Evolutionary conservation across 2,113 vertebrate genomes (phyloP).

Genomic region (Tragelaphus imberbis): DNA sequence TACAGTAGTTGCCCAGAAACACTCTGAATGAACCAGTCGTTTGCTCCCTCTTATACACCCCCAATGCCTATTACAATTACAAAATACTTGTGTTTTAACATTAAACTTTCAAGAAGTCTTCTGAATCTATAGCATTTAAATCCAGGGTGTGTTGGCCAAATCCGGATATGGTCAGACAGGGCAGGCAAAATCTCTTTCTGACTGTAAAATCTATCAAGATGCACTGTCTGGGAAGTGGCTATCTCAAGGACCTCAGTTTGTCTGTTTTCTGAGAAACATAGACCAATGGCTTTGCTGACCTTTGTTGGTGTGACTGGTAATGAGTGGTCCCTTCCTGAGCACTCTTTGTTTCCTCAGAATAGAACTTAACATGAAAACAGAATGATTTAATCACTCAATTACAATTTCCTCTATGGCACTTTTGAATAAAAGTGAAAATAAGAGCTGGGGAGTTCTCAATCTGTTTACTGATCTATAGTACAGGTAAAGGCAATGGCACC

Average conservation of each 20-base stretch:
- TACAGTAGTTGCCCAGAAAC: not conserved
- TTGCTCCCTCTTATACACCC: not conserved
- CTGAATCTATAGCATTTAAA: not conserved
- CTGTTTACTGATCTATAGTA: not conserved
- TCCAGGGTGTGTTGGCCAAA: not conserved
- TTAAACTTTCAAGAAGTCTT: not conserved
- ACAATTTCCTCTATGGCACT: constrained; percentile 22
- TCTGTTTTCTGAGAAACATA: not conserved
- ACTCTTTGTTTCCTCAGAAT: not conserved
- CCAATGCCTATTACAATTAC: not conserved
- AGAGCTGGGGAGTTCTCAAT: constrained; percentile 1
- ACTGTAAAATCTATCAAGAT: not conserved
- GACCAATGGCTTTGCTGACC: not conserved
- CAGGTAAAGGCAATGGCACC: not conserved
- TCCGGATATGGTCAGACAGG: not conserved
- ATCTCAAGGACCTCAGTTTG: not conserved
- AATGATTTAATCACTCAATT: constrained; percentile 22
- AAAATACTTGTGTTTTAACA: not conserved
- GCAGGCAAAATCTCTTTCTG: not conserved
- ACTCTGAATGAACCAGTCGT: not conserved
- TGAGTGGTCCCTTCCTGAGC: not conserved
- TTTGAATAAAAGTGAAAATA: constrained; percentile 49
- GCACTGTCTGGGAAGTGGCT: not conserved
- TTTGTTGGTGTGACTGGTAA: not conserved
- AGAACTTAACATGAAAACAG: not conserved